Conservation (phyloP, 2,888 invertebrate species). For the Cantharis nigra region DNA sequence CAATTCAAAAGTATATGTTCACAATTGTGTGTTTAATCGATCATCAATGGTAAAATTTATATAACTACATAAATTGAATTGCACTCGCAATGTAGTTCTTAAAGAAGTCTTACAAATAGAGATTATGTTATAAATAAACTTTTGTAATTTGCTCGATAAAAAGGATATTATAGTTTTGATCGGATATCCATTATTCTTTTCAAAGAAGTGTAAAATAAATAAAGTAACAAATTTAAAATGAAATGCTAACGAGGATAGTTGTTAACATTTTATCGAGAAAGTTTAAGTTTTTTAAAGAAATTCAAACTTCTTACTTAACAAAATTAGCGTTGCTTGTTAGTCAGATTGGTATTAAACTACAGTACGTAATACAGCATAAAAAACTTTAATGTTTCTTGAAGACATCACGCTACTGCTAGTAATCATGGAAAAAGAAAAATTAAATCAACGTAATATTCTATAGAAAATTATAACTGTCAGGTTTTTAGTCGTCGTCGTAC, state of each 20-base stretch:
- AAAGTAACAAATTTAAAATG: background rate
- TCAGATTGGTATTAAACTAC: background rate
- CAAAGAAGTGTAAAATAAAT: background rate
- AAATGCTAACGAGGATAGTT: background rate
- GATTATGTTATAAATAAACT: too few species aligned
- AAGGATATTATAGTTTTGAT: background rate
- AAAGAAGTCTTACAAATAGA: too few species aligned
- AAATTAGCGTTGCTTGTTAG: background rate
- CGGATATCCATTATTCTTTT: background rate
- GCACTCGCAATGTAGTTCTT: too few species aligned
- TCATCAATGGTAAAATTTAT: too few species aligned
- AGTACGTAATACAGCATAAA: background rate
- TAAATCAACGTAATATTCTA: background rate
- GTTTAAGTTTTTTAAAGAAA: background rate
- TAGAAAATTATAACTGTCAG: background rate
- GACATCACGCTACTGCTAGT: background rate
- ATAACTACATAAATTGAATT: too few species aligned
- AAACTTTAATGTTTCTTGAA: background rate
- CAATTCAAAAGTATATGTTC: too few species aligned
- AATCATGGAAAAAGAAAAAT: background rate
- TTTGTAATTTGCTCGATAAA: too few species aligned
- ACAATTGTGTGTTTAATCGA: too few species aligned
- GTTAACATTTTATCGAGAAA: background rate
- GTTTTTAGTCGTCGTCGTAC: too few species aligned
- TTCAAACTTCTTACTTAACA: background rate